A percentile compares a stretch with the other conserved stretches of the same genome.
phyloP scores from a whole-genome alignment of 2,888 invertebrate species.

The Malachius bipustulatus region DNA sequence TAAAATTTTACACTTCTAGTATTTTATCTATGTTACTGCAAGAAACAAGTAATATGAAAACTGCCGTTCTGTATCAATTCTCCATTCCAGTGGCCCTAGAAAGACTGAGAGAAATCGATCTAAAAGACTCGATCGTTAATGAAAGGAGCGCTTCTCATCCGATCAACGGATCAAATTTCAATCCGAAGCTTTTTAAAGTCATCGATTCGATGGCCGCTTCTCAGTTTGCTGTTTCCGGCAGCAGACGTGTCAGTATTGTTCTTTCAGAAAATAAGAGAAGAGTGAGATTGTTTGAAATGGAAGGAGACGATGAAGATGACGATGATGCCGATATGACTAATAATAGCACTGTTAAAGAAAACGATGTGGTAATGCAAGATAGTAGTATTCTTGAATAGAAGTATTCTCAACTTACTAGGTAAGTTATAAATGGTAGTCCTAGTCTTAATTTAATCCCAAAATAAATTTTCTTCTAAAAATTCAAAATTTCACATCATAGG shows the following conservation, averaged over 20 bases:
- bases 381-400: constrained; percentile 10
- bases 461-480: no score
- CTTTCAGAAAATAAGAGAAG: constrained; percentile 67
- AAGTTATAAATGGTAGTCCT: no score
- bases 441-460: no score
- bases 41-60: constrained; percentile 36
- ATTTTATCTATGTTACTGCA: constrained; percentile 60
- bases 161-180: constrained; percentile 44
- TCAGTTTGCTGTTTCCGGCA: constrained; percentile 73
- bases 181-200: constrained; percentile 43
- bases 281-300: constrained; percentile 83
- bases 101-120: constrained; percentile 22
- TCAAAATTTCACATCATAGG: no score
- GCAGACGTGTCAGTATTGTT: constrained; percentile 72
- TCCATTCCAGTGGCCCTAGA: constrained; percentile 29
- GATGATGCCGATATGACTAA: constrained; percentile 49
- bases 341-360: constrained; percentile 26
- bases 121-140: constrained; percentile 14
- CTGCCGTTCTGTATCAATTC: constrained; percentile 28
- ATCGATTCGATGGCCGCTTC: constrained; percentile 57
- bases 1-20: constrained; percentile 64
- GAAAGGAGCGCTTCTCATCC: constrained; percentile 34
- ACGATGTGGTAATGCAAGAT: constrained; percentile 23
- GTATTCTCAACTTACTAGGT: not conserved
- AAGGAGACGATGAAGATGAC: constrained; percentile 83